phyloP scores from a whole-genome alignment of 2,113 vertebrate species.

The Nansenia antarctica region DNA sequence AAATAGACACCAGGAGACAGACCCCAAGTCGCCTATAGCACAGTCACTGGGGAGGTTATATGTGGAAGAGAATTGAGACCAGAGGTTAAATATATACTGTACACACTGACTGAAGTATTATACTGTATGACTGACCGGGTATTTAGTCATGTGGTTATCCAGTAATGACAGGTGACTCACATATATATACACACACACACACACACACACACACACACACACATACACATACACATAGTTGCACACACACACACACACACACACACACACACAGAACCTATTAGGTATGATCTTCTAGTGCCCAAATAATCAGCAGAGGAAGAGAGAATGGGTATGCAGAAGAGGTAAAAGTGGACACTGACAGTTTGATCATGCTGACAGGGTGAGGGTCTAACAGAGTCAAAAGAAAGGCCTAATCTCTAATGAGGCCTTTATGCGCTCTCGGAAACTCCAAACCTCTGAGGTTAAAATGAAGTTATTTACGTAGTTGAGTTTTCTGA shows the following conservation, averaged over 20 bases:
- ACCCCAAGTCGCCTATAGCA: constrained; percentile 13
- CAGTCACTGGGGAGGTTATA: constrained; percentile 18
- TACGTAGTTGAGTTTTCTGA: no score
- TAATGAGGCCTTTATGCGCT: no score
- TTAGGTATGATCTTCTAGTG: background rate
- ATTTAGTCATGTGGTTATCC: background rate
- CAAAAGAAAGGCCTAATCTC: no score
- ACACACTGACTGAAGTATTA: background rate
- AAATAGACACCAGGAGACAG: constrained; percentile 49
- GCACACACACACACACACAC: no score
- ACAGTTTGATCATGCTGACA: background rate
- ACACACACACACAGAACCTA: no score
- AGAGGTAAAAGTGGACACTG: background rate
- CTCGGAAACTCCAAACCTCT: no score
- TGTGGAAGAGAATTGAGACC: constrained; percentile 29
- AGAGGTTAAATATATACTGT: background rate
- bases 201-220: no score
- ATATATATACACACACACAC: no score
- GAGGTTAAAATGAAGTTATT: no score
- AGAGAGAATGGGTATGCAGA: background rate
- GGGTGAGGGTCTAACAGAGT: background rate
- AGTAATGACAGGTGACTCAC: background rate
- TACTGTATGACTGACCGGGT: background rate
- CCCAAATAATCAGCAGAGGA: background rate
- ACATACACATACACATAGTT: no score